Evolutionary conservation across 37 sponge, comb jelly and placozoan genomes (phyloP).

Genomic region (Mnemiopsis leidyi): DNA sequence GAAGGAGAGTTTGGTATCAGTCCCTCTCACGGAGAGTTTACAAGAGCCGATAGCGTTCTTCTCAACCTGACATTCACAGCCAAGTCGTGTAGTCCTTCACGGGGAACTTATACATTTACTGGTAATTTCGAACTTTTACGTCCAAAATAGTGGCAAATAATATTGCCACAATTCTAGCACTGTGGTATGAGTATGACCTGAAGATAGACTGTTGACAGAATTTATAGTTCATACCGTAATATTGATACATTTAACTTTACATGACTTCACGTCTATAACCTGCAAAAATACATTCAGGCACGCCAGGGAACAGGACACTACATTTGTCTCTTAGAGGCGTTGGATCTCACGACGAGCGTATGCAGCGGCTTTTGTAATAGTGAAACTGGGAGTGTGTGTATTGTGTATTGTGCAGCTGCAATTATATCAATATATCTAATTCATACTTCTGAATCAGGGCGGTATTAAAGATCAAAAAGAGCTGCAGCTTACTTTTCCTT

Average conservation of each 20-base stretch:
- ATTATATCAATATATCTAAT: too few relatives aligned
- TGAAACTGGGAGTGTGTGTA: too few relatives aligned
- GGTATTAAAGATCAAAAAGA: too few relatives aligned
- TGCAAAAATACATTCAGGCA: background rate
- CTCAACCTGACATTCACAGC: slow-evolving; percentile 31
- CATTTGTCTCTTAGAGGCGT: background rate
- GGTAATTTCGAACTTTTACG: too few relatives aligned
- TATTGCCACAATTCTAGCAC: too few relatives aligned
- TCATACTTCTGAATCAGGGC: too few relatives aligned
- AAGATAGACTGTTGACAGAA: too few relatives aligned
- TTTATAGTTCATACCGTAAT: too few relatives aligned
- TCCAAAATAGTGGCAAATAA: too few relatives aligned
- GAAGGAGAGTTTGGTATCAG: background rate
- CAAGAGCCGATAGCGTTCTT: background rate
- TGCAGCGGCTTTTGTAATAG: slow-evolving; percentile 32
- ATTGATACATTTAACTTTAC: background rate
- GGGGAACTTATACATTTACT: background rate
- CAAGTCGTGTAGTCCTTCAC: background rate
- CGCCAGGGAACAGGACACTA: background rate
- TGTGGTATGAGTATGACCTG: too few relatives aligned
- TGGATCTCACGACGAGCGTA: slow-evolving; percentile 29
- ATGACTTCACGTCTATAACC: background rate
- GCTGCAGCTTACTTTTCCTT: too few relatives aligned
- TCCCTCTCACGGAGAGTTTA: background rate
- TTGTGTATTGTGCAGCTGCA: too few relatives aligned